These are phyloP conservation scores for Melolontha melolontha DNA, from an alignment of 2,888 invertebrate species.

Conservation along the genomic window DNA sequence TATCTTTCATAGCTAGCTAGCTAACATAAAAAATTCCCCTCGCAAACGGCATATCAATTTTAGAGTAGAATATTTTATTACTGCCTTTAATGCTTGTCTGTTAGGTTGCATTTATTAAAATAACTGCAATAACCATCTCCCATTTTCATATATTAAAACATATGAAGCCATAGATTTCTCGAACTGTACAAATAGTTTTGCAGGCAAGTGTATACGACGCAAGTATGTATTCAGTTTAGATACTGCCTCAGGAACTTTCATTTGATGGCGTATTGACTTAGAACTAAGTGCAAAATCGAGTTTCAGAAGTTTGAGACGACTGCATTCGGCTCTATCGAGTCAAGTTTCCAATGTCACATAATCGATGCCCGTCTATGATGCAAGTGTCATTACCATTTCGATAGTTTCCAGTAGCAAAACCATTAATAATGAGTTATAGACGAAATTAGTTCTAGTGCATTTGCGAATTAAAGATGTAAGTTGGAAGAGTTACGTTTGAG, in stretches of 20 bases:
- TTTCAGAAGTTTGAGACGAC: conserved; percentile 12
- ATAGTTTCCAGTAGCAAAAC: conserved; percentile 16
- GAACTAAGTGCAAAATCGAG: conserved; percentile 26
- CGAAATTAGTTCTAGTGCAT: too few relatives aligned
- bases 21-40: too few relatives aligned
- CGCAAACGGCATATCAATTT: too few relatives aligned
- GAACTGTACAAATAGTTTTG: too few relatives aligned
- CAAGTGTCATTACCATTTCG: conserved; percentile 11
- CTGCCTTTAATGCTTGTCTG: too few relatives aligned
- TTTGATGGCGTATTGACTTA: conserved; percentile 12
- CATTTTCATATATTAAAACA: too few relatives aligned
- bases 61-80: too few relatives aligned
- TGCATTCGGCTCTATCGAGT: conserved; percentile 12
- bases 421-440: conserved; percentile 14
- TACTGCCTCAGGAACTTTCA: not conserved
- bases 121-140: too few relatives aligned
- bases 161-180: too few relatives aligned
- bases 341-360: conserved; percentile 18
- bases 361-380: conserved; percentile 3
- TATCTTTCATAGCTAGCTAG: too few relatives aligned
- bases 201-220: conserved; percentile 4
- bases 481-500: not conserved
- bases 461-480: too few relatives aligned
- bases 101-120: too few relatives aligned
- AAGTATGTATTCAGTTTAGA: conserved; percentile 11